Evolutionary conservation across 2,113 vertebrate species (phyloP).

Genomic region (Gadus macrocephalus): DNA sequence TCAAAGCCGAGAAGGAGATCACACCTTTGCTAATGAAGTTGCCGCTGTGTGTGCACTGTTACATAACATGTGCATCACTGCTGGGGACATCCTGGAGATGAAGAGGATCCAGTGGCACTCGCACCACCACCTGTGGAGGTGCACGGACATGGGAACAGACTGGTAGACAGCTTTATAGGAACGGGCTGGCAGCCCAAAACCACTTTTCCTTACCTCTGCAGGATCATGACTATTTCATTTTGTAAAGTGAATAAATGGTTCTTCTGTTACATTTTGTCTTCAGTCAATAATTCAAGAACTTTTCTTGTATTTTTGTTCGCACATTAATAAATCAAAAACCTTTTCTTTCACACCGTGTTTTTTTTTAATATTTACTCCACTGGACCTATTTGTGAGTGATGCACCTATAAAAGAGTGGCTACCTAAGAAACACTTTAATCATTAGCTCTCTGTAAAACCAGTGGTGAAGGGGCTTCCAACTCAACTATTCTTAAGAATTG

Average conservation of each 20-base stretch:
- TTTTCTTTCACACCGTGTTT: no score
- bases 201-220: not conserved
- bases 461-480: constrained; percentile 6
- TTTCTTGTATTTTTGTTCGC: no score
- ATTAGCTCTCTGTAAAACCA: constrained; percentile 10
- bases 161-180: not conserved
- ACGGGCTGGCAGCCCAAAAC: not conserved
- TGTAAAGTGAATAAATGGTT: not conserved
- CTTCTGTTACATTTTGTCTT: no score
- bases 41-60: not conserved
- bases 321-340: no score
- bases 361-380: no score
- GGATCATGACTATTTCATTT: not conserved
- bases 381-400: not conserved
- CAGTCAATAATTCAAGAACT: no score
- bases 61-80: not conserved
- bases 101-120: not conserved
- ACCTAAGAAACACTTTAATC: constrained; percentile 3
- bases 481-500: constrained; percentile 1
- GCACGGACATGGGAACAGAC: not conserved
- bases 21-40: not conserved
- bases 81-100: constrained; percentile 5
- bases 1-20: not conserved
- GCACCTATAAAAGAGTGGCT: not conserved
- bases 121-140: not conserved